Evolutionary conservation across 2,888 invertebrate species (phyloP).

Genomic region (Trilocha varians): DNA sequence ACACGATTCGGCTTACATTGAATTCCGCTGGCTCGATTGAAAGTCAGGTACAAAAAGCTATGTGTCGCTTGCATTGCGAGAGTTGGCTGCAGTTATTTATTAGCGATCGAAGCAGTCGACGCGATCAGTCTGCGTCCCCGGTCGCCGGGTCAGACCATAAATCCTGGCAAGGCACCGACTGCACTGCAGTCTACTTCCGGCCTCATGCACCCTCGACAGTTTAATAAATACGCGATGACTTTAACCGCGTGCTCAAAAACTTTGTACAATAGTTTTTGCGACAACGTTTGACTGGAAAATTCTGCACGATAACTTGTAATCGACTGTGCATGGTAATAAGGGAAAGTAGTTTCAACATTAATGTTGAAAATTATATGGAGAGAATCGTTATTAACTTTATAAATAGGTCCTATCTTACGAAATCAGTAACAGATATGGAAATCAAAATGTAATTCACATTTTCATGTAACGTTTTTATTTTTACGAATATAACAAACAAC

Average conservation of each 20-base stretch:
- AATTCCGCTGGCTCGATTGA: slow-evolving; percentile 19
- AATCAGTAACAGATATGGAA: no score
- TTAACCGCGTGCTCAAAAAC: slow-evolving; percentile 7
- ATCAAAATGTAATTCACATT: no score
- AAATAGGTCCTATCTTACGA: no score
- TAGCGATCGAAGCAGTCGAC: slow-evolving; percentile 47
- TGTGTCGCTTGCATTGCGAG: slow-evolving; percentile 25
- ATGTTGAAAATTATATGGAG: no score
- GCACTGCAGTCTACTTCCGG: slow-evolving; percentile 45
- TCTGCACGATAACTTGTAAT: no score
- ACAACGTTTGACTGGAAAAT: no score
- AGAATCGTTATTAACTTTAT: no score
- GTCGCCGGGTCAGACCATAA: slow-evolving; percentile 38
- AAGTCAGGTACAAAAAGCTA: slow-evolving; percentile 22
- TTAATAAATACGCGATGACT: slow-evolving; percentile 42
- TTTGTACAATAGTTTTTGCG: no score
- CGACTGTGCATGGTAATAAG: no score
- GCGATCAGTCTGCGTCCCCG: slow-evolving; percentile 44
- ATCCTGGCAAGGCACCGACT: slow-evolving; percentile 40
- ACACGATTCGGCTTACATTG: slow-evolving; percentile 3
- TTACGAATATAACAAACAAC: no score
- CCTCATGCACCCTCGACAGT: slow-evolving; percentile 34
- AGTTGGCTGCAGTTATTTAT: slow-evolving; percentile 52
- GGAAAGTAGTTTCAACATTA: no score
- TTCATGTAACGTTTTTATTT: no score